Conservation (phyloP, 2,888 invertebrate species). For the Mongoloraphidia duomilia region DNA sequence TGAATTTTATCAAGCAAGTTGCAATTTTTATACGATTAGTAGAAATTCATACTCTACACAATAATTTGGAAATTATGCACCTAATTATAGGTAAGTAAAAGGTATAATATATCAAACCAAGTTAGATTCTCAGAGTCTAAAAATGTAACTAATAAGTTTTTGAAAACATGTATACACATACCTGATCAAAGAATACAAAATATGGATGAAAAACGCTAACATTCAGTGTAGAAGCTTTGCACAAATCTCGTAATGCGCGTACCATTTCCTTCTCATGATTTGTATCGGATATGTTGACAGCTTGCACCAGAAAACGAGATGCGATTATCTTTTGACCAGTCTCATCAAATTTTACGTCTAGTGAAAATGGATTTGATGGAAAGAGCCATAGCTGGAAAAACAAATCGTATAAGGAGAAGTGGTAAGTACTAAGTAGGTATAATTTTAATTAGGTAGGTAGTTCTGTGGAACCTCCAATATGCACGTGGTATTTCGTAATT, state of each 20-base stretch:
- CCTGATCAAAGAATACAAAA: constrained; percentile 89
- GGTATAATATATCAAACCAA: too few species aligned
- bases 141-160: too few species aligned
- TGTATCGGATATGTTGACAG: constrained; percentile 76
- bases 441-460: not conserved
- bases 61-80: too few species aligned
- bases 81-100: too few species aligned
- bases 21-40: too few species aligned
- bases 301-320: constrained; percentile 76
- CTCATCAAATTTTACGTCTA: constrained; percentile 74
- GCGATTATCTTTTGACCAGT: constrained; percentile 60
- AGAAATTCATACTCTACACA: too few species aligned
- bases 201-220: constrained; percentile 90
- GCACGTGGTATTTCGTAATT: not conserved
- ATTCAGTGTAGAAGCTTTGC: constrained; percentile 61
- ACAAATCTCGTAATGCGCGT: constrained; percentile 58
- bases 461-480: too few species aligned
- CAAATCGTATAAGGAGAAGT: constrained; percentile 1
- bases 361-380: constrained; percentile 60
- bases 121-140: too few species aligned
- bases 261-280: constrained; percentile 90
- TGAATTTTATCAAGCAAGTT: too few species aligned
- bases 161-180: constrained; percentile 23
- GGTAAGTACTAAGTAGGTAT: not conserved
- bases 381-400: constrained; percentile 57